Evolutionary conservation across 2,797 vertebrate genomes (phyloP).

Genomic region (Crenuchus spilurus): DNA sequence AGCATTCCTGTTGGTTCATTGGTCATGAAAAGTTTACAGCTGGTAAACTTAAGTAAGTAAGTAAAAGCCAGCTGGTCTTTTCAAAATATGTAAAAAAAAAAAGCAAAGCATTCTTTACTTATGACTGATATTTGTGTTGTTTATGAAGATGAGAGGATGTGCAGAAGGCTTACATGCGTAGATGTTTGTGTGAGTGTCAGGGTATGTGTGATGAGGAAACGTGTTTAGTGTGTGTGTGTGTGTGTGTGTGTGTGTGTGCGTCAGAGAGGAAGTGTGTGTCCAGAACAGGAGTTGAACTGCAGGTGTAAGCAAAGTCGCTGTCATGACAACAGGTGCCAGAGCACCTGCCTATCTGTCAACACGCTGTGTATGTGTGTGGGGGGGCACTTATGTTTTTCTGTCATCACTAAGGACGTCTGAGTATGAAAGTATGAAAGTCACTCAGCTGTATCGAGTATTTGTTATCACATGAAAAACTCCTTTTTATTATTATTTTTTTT

Average conservation of each 20-base stretch:
- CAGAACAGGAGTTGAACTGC: constrained; percentile 41
- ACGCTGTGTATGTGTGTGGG: constrained; percentile 24
- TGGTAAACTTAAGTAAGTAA: too few relatives aligned
- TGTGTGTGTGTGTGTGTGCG: constrained; percentile 44
- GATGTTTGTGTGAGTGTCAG: background rate
- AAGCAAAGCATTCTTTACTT: too few relatives aligned
- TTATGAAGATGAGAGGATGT: constrained; percentile 32
- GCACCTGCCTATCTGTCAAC: constrained; percentile 49
- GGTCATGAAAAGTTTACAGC: too few relatives aligned
- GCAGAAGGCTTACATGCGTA: background rate
- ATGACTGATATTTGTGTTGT: background rate
- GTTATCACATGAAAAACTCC: too few relatives aligned
- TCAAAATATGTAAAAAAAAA: background rate
- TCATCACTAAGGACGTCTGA: constrained; percentile 8
- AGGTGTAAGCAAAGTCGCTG: constrained; percentile 48
- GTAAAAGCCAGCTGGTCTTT: background rate
- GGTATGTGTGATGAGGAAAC: constrained; percentile 35
- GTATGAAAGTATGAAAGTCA: background rate
- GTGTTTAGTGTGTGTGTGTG: constrained; percentile 40
- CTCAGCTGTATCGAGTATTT: too few relatives aligned
- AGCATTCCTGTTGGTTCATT: background rate
- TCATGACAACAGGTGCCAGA: constrained; percentile 53
- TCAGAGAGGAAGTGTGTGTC: constrained; percentile 31
- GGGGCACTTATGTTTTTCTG: constrained; percentile 4
- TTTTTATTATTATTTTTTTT: too few relatives aligned